phyloP scores from a whole-genome alignment of 2,113 vertebrate genomes.

The Nerophis ophidion region DNA sequence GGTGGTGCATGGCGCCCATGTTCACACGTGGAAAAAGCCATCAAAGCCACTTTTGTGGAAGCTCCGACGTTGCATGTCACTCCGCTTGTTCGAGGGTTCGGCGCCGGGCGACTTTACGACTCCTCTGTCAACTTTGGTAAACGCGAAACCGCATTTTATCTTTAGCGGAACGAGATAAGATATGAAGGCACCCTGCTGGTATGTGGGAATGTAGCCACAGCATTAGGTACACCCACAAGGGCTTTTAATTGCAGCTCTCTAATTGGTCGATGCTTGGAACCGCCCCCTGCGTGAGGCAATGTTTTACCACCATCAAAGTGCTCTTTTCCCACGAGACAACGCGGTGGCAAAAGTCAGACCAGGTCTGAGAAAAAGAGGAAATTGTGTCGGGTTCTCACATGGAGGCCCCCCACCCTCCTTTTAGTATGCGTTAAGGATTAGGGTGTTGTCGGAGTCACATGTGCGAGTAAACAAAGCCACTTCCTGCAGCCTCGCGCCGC shows the following conservation, averaged over 20 bases:
- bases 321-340: neutral
- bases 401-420: slow-evolving; percentile 46
- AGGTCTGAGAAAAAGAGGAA: slow-evolving; percentile 72
- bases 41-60: slow-evolving; percentile 6
- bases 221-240: too few relatives aligned
- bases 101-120: slow-evolving; percentile 2
- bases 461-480: slow-evolving; percentile 66
- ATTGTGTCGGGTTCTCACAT: slow-evolving; percentile 84
- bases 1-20: too few relatives aligned
- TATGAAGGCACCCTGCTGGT: neutral
- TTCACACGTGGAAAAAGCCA: neutral
- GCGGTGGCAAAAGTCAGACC: neutral
- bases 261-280: neutral
- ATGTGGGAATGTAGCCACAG: neutral
- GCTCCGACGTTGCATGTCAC: neutral
- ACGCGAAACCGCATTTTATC: neutral
- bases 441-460: slow-evolving; percentile 67
- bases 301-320: too few relatives aligned
- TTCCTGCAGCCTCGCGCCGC: slow-evolving; percentile 2
- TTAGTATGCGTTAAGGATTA: slow-evolving; percentile 78
- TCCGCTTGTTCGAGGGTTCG: neutral
- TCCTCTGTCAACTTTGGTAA: slow-evolving; percentile 3
- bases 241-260: too few relatives aligned
- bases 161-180: neutral
- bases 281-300: too few relatives aligned